Evolutionary conservation across 1,140 invertebrate genomes (phyloP), one percentile per base, ranked within the genome.

Genomic region (Magallana gigas): DNA sequence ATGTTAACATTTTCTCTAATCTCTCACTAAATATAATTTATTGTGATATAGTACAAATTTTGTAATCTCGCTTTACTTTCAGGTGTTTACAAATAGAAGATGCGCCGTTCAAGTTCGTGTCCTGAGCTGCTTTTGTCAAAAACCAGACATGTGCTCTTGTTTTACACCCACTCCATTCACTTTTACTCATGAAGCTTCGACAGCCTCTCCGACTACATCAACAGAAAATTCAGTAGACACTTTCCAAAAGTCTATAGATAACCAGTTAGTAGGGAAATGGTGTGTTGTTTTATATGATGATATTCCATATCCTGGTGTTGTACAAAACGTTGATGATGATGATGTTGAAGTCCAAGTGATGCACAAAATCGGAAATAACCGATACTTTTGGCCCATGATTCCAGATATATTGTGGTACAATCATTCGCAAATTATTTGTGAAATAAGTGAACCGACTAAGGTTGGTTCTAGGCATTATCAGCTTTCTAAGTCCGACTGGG

Each of bases 211-310:
- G 36, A 48, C 36, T 48, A 48, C 36, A 48, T 48, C 36, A 48
- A 48, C 36, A 48, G 3, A 48, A 48, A 48, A 48, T 48, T 48
- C 36, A 48, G 36, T 48, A 4, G 62, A 68, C 8, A 3, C 62
- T 18, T n/a, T n/a, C 18, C 62, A 14, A 8, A 8, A 14, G 8
- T 68, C 62, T 14, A 18, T 18, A n/a, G 62, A 68, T 18, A 68
- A 1, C 8, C 14, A 68, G 8, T 23, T 56, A 16, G 56, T 87
- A 11, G 58, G 58, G 8, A 64, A 64, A 60, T 87, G 57, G 29
- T 87, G 86, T 71, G 86, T 87, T 56, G 85, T 87, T 8, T 4
- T 11, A 11, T 87, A 87, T 23, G 86, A 87, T 48, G 86, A 64
- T 9, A 14, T 36, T 5, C 14, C 58, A 8, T 84, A 68, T 18